Base-by-base conservation (phyloP, 2,888 invertebrate genomes). In the Heliconius cydno region DNA sequence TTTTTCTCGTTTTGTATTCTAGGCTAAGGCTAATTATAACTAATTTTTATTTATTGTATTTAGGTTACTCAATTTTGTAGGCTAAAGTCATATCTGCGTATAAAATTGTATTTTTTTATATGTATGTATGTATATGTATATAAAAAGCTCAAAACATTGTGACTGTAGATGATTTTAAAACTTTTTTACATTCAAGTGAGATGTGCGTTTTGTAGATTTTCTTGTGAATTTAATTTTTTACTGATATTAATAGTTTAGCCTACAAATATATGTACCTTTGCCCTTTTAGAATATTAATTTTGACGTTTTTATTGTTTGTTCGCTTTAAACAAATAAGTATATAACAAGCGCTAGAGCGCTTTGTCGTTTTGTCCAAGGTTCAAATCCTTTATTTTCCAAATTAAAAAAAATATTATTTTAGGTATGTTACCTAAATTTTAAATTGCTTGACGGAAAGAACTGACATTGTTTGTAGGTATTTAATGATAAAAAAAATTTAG, bases 401-500 rank as follows among this genome's bases (percentile, higher is more conserved):
- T 65, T 6, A 65, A 65, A 65, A 12, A 3, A 41, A 2, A 25
- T 12, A 28, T 28, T 2, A 30, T 28, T 0, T 28, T 15, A 28
- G 65, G 28, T 2, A 28, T 15, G 15, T 28, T 63, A n/a, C 25
- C 63, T 63, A 63, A 5, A 65, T 65, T 28, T 65, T 19, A 28
- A 38, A 30, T 41, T 52, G 34, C 67, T 38, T 75, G 67, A 38
- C 60, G 46, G 57, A 78, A 73, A 79, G 75, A 75, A 75, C 79
- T 79, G 78, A 79, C 68, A 75, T 75, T 79, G 70, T 75, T 75
- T 78, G 5, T 74, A 78, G 74, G 74, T 79, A 63, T 70, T 79
- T 74, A 74, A 60, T 66, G 30, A 15, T 75, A 34, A 65, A 7
- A 65, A 7, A 34, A 12, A 34, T 46, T 78, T 73, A 63, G 52